phyloP scores from a whole-genome alignment of 2,888 invertebrate genomes.

The Orgyia antiqua region DNA sequence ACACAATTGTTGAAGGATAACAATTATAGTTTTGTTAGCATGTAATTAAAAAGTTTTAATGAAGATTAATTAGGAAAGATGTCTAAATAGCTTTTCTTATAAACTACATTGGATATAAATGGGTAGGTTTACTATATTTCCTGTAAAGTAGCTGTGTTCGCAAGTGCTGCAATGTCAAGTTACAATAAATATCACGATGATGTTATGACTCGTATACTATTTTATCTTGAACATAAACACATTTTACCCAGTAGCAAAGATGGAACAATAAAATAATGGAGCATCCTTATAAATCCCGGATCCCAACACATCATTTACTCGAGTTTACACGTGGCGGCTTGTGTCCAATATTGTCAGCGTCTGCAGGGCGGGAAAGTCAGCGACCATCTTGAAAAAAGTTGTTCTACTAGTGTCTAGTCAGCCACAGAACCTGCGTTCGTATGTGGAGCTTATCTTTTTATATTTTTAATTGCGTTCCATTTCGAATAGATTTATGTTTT shows the following conservation, averaged over 20 bases:
- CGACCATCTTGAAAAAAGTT: conserved; percentile 62
- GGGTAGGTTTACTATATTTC: too few species aligned
- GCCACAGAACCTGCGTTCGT: conserved; percentile 12
- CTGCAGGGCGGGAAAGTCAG: conserved; percentile 45
- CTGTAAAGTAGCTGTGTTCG: too few species aligned
- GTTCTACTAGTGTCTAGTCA: conserved; percentile 40
- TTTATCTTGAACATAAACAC: conserved; percentile 3
- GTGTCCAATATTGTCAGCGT: conserved; percentile 49
- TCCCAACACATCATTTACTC: conserved; percentile 37
- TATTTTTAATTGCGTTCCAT: conserved; percentile 31
- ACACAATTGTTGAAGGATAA: too few species aligned
- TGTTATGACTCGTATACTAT: conserved; percentile 5
- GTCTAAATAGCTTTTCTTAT: too few species aligned
- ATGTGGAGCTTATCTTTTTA: conserved; percentile 23
- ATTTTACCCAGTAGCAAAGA: conserved; percentile 19
- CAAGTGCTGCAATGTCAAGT: too few species aligned
- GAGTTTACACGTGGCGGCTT: conserved; percentile 49
- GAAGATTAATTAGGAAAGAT: too few species aligned
- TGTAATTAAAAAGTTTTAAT: too few species aligned
- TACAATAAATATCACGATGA: not conserved
- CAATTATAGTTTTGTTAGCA: too few species aligned
- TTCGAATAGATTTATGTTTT: conserved; percentile 25
- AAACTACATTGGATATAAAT: too few species aligned
- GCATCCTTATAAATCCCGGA: conserved; percentile 32
- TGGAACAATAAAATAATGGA: conserved; percentile 23